Conservation (phyloP, 1,140 invertebrate genomes). For the Eulimnadia texana region DNA sequence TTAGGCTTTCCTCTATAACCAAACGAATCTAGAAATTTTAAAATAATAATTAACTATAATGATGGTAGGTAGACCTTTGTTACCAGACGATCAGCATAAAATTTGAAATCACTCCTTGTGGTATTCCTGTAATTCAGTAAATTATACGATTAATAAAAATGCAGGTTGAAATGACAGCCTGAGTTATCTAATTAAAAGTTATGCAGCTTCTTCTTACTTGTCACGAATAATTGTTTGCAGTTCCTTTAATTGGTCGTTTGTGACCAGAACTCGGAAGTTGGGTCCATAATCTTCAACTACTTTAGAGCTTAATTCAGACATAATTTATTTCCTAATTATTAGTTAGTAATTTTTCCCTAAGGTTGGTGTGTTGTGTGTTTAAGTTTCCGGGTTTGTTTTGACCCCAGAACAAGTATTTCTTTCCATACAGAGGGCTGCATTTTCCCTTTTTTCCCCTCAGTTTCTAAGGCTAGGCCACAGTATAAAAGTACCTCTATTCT, state of each 20-base stretch:
- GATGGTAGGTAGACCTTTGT: slow-evolving; percentile 21
- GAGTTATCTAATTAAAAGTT: neutral
- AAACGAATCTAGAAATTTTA: slow-evolving; percentile 54
- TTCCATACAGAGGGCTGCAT: neutral
- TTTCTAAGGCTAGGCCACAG: neutral
- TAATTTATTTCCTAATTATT: neutral
- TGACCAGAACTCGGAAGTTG: slow-evolving; percentile 62
- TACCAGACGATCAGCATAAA: slow-evolving; percentile 85
- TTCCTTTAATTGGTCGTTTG: slow-evolving; percentile 80
- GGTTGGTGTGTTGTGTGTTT: neutral
- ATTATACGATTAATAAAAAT: slow-evolving; percentile 9
- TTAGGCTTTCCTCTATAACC: slow-evolving; percentile 95
- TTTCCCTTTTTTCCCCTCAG: neutral
- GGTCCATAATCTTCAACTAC: slow-evolving; percentile 49
- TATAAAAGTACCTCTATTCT: neutral
- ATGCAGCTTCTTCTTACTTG: slow-evolving; percentile 45
- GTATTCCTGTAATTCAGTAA: slow-evolving; percentile 58
- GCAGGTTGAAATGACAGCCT: neutral
- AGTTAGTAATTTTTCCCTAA: neutral
- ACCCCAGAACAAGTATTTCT: neutral
- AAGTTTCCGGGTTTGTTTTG: no score
- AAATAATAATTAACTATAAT: neutral
- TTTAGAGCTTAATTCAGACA: neutral
- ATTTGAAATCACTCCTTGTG: slow-evolving; percentile 89
- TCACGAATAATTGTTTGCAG: slow-evolving; percentile 89